Base-by-base conservation (phyloP, 2,888 invertebrate species). In the Macaria notata region DNA sequence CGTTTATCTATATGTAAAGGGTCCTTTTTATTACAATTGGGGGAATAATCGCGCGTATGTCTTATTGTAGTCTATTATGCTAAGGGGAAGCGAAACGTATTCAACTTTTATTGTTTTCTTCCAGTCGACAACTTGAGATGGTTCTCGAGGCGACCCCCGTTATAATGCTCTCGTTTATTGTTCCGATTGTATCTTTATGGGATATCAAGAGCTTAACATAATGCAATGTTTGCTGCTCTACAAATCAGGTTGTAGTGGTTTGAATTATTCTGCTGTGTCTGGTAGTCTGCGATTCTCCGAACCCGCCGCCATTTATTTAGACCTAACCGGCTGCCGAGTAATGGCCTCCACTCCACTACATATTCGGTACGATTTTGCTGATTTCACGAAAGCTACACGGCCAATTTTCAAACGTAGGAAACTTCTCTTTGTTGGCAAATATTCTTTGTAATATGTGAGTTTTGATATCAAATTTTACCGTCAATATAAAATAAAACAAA, bases 1-100 rank as follows among this genome's bases (percentile, higher is more conserved):
- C 83, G 81, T 84, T 89, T 85, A 87, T 87, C 80, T 80, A 79
- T 80, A 78, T 81, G 82, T 86, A 83, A 86, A 87, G 84, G 84
- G 83, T 84, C 83, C 83, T 83, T 83, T 86, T 86, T 88, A 85
- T 86, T 86, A 83, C 75, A 83, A 81, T 75, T 76, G 81, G 81
- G 80, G 79, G 77, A 78, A 81, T 85, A 87, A 86, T 86, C 84
- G 79, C 68, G 76, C 79, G 81, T 84, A 80, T 83, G 82, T 80
- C 82, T 83, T 81, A 82, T 84, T 85, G 80, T 84, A 80, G 76
- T 76, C 77, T 77, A 73, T 79, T 81, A 79, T 78, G 65, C 62
- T 66, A 56, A 56, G 55, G 71, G 72, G 70, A 72, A 74, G 72
- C 70, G 64, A 69, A 76, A 77, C 71, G 68, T 77, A 77, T 81